Conservation (phyloP, 2,113 vertebrate genomes). For the Cyprinodon variegatus region DNA sequence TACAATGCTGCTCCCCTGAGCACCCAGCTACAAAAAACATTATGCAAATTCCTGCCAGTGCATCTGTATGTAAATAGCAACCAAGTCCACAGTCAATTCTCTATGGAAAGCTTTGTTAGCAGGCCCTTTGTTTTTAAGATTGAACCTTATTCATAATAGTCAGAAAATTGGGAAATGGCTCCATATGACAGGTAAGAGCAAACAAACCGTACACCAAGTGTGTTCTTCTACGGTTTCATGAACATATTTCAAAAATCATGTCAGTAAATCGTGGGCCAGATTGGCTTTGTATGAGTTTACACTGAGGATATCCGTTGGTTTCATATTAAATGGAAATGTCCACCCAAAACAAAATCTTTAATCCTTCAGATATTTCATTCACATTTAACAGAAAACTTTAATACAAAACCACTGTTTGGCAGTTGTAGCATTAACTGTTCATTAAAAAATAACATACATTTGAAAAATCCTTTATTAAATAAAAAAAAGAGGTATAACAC, state of each 20-base stretch:
- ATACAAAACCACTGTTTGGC: not conserved
- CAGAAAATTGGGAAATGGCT: constrained; percentile 59
- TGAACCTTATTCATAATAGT: constrained; percentile 68
- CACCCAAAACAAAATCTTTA: not conserved
- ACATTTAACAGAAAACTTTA: not conserved
- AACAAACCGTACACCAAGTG: constrained; percentile 36
- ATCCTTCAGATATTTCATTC: not conserved
- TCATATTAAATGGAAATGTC: not conserved
- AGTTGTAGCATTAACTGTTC: not conserved
- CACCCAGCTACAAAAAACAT: constrained; percentile 93
- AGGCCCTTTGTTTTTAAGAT: constrained; percentile 79
- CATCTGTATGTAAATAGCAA: constrained; percentile 97
- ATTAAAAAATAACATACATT: not conserved
- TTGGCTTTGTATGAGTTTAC: not conserved
- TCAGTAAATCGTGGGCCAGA: not conserved
- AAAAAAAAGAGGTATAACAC: too few relatives aligned
- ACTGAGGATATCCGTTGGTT: not conserved
- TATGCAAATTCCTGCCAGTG: constrained; percentile 95
- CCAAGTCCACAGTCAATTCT: constrained; percentile 87
- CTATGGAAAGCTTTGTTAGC: constrained; percentile 87
- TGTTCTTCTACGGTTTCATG: constrained; percentile 22
- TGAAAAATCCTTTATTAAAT: not conserved
- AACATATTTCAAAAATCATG: not conserved
- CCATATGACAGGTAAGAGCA: constrained; percentile 52
- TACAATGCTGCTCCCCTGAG: constrained; percentile 98